Evolutionary conservation across 2,888 invertebrate species (phyloP).

Genomic region (Drosophila cyrtoloma): DNA sequence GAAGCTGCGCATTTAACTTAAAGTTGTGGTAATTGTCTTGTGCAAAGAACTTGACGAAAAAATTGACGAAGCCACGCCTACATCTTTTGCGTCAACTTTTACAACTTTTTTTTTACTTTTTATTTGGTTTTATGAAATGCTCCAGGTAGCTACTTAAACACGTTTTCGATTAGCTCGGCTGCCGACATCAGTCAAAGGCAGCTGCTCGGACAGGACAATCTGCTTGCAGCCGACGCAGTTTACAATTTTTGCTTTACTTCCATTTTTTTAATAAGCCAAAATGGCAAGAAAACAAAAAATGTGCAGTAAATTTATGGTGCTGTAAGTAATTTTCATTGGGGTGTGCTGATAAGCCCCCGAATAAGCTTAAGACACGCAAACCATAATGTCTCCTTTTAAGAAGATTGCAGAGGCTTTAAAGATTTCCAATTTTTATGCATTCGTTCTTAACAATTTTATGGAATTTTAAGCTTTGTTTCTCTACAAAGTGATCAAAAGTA

Average conservation of each 20-base stretch:
- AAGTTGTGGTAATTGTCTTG: constrained; percentile 60
- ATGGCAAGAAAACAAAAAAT: constrained; percentile 49
- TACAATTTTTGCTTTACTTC: constrained; percentile 35
- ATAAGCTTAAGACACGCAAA: constrained; percentile 50
- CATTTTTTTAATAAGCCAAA: constrained; percentile 62
- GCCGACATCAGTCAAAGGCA: constrained; percentile 60
- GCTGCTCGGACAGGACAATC: constrained; percentile 13
- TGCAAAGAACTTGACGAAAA: constrained; percentile 50
- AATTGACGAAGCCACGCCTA: constrained; percentile 27
- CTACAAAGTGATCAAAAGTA: not conserved
- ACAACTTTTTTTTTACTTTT: constrained; percentile 38
- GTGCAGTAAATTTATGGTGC: constrained; percentile 29
- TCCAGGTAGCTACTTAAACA: constrained; percentile 80
- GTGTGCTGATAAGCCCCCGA: constrained; percentile 60
- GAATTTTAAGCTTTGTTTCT: not conserved
- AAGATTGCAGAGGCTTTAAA: constrained; percentile 1
- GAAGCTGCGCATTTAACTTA: constrained; percentile 53
- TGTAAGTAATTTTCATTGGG: constrained; percentile 37
- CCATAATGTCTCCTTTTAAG: not conserved
- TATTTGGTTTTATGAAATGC: constrained; percentile 71
- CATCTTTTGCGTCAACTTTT: not conserved
- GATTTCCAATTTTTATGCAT: not conserved
- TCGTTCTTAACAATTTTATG: no score
- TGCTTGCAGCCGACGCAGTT: constrained; percentile 40
- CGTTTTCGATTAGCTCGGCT: constrained; percentile 82